Base-by-base conservation (phyloP, 2,797 vertebrate species). In the Acropternis orthonyx region DNA sequence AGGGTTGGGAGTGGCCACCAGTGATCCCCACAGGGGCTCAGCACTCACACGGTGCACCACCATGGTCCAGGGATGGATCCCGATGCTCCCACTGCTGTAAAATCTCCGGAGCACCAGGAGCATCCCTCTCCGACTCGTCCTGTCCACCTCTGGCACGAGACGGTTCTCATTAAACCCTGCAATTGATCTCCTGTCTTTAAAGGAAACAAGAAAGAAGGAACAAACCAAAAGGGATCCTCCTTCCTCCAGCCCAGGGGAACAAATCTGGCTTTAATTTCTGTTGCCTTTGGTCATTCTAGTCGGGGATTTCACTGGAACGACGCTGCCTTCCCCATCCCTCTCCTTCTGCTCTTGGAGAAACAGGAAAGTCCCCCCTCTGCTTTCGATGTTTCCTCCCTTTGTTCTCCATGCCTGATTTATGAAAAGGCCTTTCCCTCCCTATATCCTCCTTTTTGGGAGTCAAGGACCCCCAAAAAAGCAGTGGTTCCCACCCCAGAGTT, bases 201-300 rank as follows among this genome's bases (percentile, higher is more conserved):
- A 97, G 91, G 89, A n/a, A 92, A 95, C 92, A 93, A 96, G 89
- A 96, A 96, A 96, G 83, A 73, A 87, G 85, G 92, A 89, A 92
- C 71, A 73, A 95, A 66, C 88, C 93, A 78, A 92, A 79, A n/a
- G 80, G 85, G 93, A 94, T 89, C 86, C 93, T 95, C 96, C 96
- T 95, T 82, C 80, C 85, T 86, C n/a, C 91, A n/a, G 94, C 94
- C 91, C 78, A 91, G 91, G 84, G 96, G 96, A 88, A 92, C n/a
- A 22, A 93, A 54, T 93, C 84, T 96, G 96, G 81, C 74, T 95
- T 96, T 92, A 87, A 97, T 96, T 96, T 95, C 76, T 92, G n/a
- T 49, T 49, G 12, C 76, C 93, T 91, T 95, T 94, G 89, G 89
- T 95, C 85, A 4, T 78, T 92, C 79, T 56, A 72, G 93, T 88